Percentiles rank a stretch among this genome's conserved stretches.
phyloP scores from a whole-genome alignment of 2,888 invertebrate species.

The Lacanobia wlatinum region DNA sequence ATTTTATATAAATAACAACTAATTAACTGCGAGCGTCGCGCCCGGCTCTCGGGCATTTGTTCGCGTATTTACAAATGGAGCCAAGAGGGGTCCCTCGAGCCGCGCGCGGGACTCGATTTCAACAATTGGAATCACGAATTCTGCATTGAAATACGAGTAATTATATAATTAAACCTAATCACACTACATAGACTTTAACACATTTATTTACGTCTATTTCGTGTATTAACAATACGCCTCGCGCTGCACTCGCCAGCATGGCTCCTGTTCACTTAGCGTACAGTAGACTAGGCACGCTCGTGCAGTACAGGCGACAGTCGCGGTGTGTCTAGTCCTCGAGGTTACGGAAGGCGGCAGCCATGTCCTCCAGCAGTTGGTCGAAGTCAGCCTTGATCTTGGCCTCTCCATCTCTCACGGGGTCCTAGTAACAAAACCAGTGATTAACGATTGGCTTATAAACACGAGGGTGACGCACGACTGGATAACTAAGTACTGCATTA shows the following conservation, averaged over 20 bases:
- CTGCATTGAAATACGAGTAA: constrained; percentile 75
- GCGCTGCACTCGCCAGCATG: constrained; percentile 55
- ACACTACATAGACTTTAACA: constrained; percentile 76
- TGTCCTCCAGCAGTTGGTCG: constrained; percentile 98
- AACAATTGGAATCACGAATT: constrained; percentile 77
- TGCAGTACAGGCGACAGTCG: constrained; percentile 33
- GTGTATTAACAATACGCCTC: constrained; percentile 68
- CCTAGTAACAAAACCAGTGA: constrained; percentile 88
- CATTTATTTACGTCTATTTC: constrained; percentile 73
- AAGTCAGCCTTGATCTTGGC: constrained; percentile 99
- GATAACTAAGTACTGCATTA: no score
- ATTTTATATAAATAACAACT: constrained; percentile 80
- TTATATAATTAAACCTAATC: constrained; percentile 74
- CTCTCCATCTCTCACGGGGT: constrained; percentile 99
- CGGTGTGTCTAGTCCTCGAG: constrained; percentile 96
- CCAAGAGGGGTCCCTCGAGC: constrained; percentile 26
- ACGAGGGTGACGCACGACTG: background rate
- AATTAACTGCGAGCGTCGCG: constrained; percentile 63
- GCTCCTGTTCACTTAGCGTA: constrained; percentile 12
- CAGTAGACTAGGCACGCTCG: constrained; percentile 39
- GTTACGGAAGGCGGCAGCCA: constrained; percentile 99
- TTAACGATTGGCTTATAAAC: constrained; percentile 1
- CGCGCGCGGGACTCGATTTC: constrained; percentile 50
- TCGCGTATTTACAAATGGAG: constrained; percentile 71
- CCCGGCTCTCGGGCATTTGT: constrained; percentile 48